Evolutionary conservation across 2,888 invertebrate genomes (phyloP).

Genomic region (Athripsodes cinereus): DNA sequence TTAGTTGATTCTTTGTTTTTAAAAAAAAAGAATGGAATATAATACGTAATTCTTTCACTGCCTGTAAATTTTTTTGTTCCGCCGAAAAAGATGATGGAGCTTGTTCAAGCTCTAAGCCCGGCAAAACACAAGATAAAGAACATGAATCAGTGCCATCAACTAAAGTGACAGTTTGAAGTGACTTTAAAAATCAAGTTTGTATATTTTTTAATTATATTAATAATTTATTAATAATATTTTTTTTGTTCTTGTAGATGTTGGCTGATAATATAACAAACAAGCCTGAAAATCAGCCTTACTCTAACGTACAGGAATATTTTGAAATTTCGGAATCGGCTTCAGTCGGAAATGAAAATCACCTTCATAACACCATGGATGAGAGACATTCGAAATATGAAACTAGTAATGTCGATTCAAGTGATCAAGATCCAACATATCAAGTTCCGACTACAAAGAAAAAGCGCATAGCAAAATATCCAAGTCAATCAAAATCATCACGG

Average conservation of each 20-base stretch:
- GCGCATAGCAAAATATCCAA: not conserved
- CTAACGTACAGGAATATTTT: not conserved
- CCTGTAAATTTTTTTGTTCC: no score
- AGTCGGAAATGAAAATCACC: not conserved
- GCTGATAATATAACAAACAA: not conserved
- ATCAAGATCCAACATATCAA: not conserved
- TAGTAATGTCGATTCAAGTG: not conserved
- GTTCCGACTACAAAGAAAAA: not conserved
- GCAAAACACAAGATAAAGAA: not conserved
- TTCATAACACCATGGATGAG: not conserved
- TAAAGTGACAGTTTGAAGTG: no score
- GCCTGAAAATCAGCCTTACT: not conserved
- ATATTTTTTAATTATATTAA: not conserved
- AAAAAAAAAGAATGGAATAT: no score
- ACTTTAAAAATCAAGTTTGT: not conserved
- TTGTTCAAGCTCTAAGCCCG: not conserved
- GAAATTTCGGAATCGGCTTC: no score
- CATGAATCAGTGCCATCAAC: no score
- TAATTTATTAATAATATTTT: not conserved
- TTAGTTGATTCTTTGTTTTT: not conserved
- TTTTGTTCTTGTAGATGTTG: not conserved
- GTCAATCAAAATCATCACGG: no score
- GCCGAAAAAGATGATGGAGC: not conserved
- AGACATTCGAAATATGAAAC: not conserved
- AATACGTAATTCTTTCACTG: no score